These are phyloP conservation scores for Apostichopus leukothele DNA, from an alignment of 53 echinoderm and acorn worm genomes.

Conservation along the genomic window DNA sequence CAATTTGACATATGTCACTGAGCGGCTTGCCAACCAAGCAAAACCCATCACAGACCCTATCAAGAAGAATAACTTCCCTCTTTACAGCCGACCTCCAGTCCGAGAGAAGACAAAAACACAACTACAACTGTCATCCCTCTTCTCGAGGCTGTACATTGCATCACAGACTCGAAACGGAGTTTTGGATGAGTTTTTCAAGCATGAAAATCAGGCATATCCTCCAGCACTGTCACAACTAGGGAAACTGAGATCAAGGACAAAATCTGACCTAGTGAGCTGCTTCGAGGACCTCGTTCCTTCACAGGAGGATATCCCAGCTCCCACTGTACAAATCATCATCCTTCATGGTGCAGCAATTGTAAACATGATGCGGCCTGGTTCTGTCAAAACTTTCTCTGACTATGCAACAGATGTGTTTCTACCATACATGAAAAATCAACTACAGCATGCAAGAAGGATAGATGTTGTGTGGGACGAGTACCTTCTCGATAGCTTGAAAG, in stretches of 20 bases:
- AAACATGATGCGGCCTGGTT: conserved; percentile 37
- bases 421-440: conserved; percentile 15
- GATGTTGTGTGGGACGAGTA: conserved; percentile 23
- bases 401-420: conserved; percentile 48
- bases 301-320: neutral
- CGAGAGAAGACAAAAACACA: conserved; percentile 11
- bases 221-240: conserved; percentile 15
- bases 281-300: conserved; percentile 12
- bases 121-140: conserved; percentile 24
- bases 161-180: conserved; percentile 32
- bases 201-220: conserved; percentile 37
- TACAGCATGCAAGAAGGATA: conserved; percentile 20
- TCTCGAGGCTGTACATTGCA: conserved; percentile 43
- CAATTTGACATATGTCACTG: conserved; percentile 34
- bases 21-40: conserved; percentile 30
- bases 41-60: conserved; percentile 14
- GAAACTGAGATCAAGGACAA: conserved; percentile 28
- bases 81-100: conserved; percentile 43
- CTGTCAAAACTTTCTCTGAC: conserved; percentile 41
- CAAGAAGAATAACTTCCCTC: conserved; percentile 41
- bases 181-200: conserved; percentile 16
- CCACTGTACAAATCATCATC: conserved; percentile 3
- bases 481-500: conserved; percentile 22
- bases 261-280: conserved; percentile 47
- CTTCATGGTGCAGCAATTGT: conserved; percentile 41